Evolutionary conservation across 2,797 vertebrate genomes (phyloP).

Genomic region (Leucoraja ocellata): DNA sequence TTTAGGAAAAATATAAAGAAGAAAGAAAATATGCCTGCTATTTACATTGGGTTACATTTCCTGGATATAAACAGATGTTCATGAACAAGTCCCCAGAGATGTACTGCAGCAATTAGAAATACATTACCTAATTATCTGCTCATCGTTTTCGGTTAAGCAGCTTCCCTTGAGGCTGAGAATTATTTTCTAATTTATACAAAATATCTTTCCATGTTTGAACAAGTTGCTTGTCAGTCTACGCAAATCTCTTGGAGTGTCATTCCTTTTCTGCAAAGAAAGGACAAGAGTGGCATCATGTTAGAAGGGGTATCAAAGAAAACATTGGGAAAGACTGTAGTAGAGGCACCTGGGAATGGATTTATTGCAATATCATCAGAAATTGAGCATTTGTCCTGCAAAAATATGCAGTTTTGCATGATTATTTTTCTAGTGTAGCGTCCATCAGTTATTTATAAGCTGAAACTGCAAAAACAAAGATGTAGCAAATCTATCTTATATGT

Average conservation of each 20-base stretch:
- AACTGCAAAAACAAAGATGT: not conserved
- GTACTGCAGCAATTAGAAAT: slow-evolving; percentile 32
- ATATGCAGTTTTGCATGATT: not conserved
- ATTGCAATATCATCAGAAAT: not conserved
- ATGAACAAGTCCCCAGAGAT: slow-evolving; percentile 24
- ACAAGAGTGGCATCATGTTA: not conserved
- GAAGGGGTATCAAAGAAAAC: not conserved
- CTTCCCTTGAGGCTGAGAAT: slow-evolving; percentile 26
- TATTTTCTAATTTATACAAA: slow-evolving; percentile 33
- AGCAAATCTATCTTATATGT: not conserved
- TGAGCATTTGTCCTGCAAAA: not conserved
- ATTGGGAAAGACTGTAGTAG: not conserved
- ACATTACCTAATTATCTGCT: slow-evolving; percentile 34
- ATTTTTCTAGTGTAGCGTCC: slow-evolving; percentile 11
- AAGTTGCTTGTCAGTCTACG: not conserved
- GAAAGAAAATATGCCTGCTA: slow-evolving; percentile 34
- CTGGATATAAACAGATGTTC: slow-evolving; percentile 35
- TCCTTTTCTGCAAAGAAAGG: not conserved
- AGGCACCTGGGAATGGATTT: slow-evolving; percentile 4
- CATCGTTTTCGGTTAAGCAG: slow-evolving; percentile 25
- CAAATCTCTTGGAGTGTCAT: not conserved
- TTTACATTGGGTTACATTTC: slow-evolving; percentile 32
- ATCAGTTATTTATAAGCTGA: slow-evolving; percentile 16
- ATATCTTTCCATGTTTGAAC: slow-evolving; percentile 26
- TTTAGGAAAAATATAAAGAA: not conserved